Conservation (phyloP, 2,113 vertebrate genomes). For the Macquaria ambigua region DNA sequence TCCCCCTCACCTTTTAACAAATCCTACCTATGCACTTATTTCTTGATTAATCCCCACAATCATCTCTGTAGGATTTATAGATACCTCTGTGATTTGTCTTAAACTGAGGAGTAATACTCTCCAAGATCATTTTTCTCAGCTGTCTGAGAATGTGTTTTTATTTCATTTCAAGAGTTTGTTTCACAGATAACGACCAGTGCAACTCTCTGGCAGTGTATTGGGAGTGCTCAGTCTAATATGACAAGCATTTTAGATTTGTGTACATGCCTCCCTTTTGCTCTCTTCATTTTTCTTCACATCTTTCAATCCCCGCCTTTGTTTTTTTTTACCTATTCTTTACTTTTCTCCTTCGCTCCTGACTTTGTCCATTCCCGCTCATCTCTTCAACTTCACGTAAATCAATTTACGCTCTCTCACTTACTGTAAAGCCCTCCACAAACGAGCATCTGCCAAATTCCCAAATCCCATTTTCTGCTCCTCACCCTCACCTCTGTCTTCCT, state of each 20-base stretch:
- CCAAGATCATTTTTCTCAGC: not conserved
- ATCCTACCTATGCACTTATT: not conserved
- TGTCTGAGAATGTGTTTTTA: not conserved
- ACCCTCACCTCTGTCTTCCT: not conserved
- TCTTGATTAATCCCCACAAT: not conserved
- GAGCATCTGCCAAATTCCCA: not conserved
- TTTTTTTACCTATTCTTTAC: not conserved
- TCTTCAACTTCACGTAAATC: not conserved
- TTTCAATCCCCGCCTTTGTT: not conserved
- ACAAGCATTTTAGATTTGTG: constrained; percentile 1
- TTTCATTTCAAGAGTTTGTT: not conserved
- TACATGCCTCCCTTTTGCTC: not conserved
- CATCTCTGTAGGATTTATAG: not conserved
- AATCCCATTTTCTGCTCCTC: constrained; percentile 5
- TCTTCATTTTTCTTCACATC: not conserved
- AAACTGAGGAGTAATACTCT: not conserved
- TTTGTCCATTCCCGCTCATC: not conserved
- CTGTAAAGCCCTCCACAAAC: not conserved
- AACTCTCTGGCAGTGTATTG: not conserved
- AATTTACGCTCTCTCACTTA: not conserved
- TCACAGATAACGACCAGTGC: not conserved
- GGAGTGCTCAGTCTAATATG: not conserved
- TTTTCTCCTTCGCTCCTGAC: not conserved
- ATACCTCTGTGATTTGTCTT: not conserved
- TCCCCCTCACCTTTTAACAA: not conserved